phyloP scores from a whole-genome alignment of 2,888 invertebrate genomes.

The Cylloceria caligata region DNA sequence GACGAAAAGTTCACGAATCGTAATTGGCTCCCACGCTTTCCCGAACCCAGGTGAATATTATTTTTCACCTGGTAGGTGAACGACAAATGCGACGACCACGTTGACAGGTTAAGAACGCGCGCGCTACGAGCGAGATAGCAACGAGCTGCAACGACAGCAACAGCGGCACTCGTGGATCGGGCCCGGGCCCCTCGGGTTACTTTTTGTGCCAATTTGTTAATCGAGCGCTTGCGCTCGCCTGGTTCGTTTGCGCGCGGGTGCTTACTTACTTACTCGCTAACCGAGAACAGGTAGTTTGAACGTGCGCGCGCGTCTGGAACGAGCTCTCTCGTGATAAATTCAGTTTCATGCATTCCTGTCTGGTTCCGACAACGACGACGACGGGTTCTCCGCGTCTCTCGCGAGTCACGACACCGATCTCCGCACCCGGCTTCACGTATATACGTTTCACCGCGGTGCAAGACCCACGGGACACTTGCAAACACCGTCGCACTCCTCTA shows the following conservation, averaged over 20 bases:
- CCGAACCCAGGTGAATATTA: conserved; percentile 44
- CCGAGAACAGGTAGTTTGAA: conserved; percentile 62
- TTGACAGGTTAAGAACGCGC: conserved; percentile 51
- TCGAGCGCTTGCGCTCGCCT: conserved; percentile 72
- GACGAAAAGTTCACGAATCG: conserved; percentile 26
- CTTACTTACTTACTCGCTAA: conserved; percentile 57
- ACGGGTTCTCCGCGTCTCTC: conserved; percentile 74
- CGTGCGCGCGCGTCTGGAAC: conserved; percentile 56
- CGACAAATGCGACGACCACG: conserved; percentile 48
- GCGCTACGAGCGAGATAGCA: conserved; percentile 52
- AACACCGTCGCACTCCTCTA: conserved; percentile 40
- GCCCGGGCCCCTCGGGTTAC: conserved; percentile 71
- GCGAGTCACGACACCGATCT: conserved; percentile 65
- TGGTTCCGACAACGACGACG: conserved; percentile 71
- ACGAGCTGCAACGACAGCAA: conserved; percentile 35
- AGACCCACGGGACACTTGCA: conserved; percentile 67
- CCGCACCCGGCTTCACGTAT: conserved; percentile 52
- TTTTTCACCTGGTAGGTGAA: conserved; percentile 55
- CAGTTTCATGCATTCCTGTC: conserved; percentile 80
- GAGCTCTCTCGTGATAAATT: conserved; percentile 77
- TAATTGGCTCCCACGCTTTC: conserved; percentile 55
- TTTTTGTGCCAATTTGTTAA: conserved; percentile 82
- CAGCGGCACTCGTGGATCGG: conserved; percentile 49
- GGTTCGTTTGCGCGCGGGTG: conserved; percentile 41
- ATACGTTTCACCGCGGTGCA: conserved; percentile 54